These are phyloP conservation scores for Caenorhabditis sulstoni DNA, from an alignment of 2,888 invertebrate genomes.

Conservation along the genomic window DNA sequence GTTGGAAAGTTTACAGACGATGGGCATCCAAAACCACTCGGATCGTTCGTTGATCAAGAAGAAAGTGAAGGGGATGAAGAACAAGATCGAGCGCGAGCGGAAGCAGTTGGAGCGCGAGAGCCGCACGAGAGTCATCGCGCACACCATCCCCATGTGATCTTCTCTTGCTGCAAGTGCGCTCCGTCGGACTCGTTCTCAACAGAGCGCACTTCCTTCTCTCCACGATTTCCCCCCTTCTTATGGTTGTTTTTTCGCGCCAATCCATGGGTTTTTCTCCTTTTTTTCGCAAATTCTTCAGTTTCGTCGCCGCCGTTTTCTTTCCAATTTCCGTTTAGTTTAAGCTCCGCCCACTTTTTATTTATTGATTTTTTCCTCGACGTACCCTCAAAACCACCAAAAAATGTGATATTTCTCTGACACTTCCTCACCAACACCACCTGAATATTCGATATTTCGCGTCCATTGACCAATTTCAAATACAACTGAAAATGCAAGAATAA, in stretches of 20 bases:
- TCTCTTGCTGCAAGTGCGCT: background rate
- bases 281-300: constrained; percentile 26
- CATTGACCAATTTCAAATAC: constrained; percentile 2
- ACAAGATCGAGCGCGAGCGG: constrained; percentile 82
- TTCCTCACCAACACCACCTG: constrained; percentile 16
- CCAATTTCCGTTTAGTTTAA: constrained; percentile 3
- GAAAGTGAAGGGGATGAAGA: constrained; percentile 83
- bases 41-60: constrained; percentile 83
- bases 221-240: constrained; percentile 27
- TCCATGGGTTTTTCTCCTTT: constrained; percentile 43
- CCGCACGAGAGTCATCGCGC: constrained; percentile 81
- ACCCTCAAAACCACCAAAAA: constrained; percentile 43
- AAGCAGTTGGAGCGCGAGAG: constrained; percentile 89
- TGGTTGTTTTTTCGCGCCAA: constrained; percentile 56
- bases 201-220: background rate
- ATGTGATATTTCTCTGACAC: constrained; percentile 49
- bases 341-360: constrained; percentile 15
- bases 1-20: constrained; percentile 80
- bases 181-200: background rate
- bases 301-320: constrained; percentile 18
- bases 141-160: constrained; percentile 64
- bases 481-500: no score
- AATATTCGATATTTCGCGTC: background rate
- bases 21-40: constrained; percentile 82
- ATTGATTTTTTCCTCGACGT: constrained; percentile 9